Evolutionary conservation across 2,888 invertebrate species (phyloP).

Genomic region (Caenorhabditis sp.): DNA sequence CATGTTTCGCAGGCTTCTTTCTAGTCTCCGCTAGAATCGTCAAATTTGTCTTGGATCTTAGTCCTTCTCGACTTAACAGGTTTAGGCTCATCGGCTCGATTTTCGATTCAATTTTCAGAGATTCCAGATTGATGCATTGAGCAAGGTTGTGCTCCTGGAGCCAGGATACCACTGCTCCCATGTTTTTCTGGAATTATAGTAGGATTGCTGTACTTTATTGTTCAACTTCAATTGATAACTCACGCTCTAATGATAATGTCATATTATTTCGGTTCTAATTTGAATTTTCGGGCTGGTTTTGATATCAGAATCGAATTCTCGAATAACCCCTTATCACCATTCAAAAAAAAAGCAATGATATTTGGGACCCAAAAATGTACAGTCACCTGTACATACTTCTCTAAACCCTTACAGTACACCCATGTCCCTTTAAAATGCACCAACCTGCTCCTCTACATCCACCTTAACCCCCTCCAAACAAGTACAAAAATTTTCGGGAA

Average conservation of each 20-base stretch:
- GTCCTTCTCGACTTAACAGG: neutral
- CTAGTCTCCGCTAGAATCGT: neutral
- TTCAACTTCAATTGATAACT: too few relatives aligned
- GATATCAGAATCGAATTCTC: too few relatives aligned
- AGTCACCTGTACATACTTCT: too few relatives aligned
- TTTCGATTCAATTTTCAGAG: neutral
- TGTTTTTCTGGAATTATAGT: neutral
- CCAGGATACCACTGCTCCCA: neutral
- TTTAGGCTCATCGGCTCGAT: neutral
- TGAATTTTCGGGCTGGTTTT: too few relatives aligned
- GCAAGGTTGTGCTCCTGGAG: neutral
- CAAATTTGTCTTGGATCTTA: neutral
- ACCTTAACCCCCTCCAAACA: too few relatives aligned
- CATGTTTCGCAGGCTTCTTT: neutral
- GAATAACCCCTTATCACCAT: too few relatives aligned
- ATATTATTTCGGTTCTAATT: too few relatives aligned
- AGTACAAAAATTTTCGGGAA: slow-evolving; percentile 60
- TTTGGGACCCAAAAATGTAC: too few relatives aligned
- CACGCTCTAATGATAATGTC: too few relatives aligned
- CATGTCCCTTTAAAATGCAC: neutral
- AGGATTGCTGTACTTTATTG: neutral
- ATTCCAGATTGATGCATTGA: neutral
- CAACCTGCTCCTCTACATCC: too few relatives aligned
- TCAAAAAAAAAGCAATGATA: too few relatives aligned
- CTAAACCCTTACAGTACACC: too few relatives aligned